Evolutionary conservation across 37 sponge, comb jelly and placozoan genomes (phyloP).

Genomic region (Diacarnus erythraeanus): DNA sequence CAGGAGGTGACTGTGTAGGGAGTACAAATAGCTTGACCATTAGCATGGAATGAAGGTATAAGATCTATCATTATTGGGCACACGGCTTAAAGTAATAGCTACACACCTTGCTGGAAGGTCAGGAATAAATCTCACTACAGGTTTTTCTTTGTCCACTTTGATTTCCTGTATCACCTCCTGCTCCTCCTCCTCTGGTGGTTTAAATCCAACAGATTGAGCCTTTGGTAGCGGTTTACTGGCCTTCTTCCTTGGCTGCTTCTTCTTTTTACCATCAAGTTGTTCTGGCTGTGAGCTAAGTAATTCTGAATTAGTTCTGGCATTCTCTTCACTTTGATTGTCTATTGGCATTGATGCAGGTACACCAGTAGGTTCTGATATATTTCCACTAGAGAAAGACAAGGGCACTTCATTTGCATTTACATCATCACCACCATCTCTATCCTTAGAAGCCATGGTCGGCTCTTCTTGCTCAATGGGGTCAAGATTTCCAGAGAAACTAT

Average conservation of each 20-base stretch:
- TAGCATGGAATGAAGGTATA: not conserved
- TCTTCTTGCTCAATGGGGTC: not conserved
- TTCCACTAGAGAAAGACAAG: not conserved
- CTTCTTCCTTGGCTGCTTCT: not conserved
- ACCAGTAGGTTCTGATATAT: not conserved
- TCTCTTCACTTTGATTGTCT: not conserved
- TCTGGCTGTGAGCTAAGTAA: no score
- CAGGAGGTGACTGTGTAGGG: no score
- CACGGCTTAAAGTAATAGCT: not conserved
- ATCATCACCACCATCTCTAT: not conserved
- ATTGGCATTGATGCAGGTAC: no score
- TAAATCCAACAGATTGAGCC: slow-evolving; percentile 2
- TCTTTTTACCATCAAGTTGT: not conserved
- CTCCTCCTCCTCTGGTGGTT: not conserved
- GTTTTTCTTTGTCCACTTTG: slow-evolving; percentile 1
- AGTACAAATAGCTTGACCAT: no score
- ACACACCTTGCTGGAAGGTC: slow-evolving; percentile 29
- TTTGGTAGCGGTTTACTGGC: not conserved
- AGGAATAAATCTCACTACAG: slow-evolving; percentile 11
- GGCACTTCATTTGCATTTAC: not conserved
- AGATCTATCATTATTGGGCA: no score
- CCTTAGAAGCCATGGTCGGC: not conserved
- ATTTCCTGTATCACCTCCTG: not conserved
- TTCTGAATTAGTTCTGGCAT: not conserved
- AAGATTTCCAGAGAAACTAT: not conserved